Conservation (phyloP, 2,888 invertebrate genomes). For the Polydrusus cervinus region DNA sequence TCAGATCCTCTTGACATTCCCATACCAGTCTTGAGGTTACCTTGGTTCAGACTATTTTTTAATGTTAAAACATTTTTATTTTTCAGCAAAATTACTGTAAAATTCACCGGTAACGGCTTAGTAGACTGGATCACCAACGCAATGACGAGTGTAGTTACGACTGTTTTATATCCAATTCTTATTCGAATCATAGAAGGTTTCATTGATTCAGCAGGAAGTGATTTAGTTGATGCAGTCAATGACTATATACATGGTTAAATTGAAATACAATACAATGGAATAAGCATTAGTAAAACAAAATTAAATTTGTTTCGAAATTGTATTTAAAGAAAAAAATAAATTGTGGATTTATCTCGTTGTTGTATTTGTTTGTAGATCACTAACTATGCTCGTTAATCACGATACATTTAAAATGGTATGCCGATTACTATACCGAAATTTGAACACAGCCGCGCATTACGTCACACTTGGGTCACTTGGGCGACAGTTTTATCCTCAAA, state of each 20-base stretch:
- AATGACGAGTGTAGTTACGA: constrained; percentile 49
- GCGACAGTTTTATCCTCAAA: too few species aligned
- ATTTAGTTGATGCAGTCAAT: constrained; percentile 50
- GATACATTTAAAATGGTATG: too few species aligned
- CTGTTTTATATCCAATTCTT: constrained; percentile 53
- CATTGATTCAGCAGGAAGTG: constrained; percentile 43
- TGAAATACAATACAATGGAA: constrained; percentile 20
- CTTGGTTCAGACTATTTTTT: too few species aligned
- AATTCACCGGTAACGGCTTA: constrained; percentile 56
- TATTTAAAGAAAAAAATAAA: neutral
- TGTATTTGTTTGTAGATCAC: too few species aligned
- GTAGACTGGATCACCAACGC: constrained; percentile 57
- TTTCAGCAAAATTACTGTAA: constrained; percentile 56
- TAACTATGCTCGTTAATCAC: too few species aligned
- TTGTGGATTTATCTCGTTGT: neutral
- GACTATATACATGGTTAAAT: constrained; percentile 18
- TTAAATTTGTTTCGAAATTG: too few species aligned
- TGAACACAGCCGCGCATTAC: too few species aligned
- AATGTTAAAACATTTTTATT: neutral
- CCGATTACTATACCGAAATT: too few species aligned
- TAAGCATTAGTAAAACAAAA: neutral
- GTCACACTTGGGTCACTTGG: too few species aligned
- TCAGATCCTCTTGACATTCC: too few species aligned
- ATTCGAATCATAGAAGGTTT: constrained; percentile 42
- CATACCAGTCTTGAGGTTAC: too few species aligned